Conservation (phyloP, 2,797 vertebrate species). For the Telmatherina bonti region DNA sequence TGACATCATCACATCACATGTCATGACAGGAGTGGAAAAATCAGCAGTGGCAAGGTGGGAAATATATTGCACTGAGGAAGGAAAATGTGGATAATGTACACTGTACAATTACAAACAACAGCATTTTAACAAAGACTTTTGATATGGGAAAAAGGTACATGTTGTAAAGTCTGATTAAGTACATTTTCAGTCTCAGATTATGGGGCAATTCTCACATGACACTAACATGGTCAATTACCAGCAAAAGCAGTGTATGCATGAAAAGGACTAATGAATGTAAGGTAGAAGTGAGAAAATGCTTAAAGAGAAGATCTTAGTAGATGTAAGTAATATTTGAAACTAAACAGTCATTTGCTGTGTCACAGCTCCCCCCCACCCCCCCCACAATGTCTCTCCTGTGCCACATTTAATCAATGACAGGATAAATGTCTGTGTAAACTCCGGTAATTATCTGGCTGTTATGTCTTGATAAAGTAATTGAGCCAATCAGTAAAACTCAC, state of each 20-base stretch:
- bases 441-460: slow-evolving; percentile 51
- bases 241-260: no score
- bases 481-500: slow-evolving; percentile 59
- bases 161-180: no score
- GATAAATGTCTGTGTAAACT: slow-evolving; percentile 39
- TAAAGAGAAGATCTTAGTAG: not conserved
- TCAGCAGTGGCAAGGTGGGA: no score
- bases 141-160: no score
- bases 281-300: not conserved
- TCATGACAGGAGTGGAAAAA: no score
- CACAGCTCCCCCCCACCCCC: not conserved
- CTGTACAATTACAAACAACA: no score
- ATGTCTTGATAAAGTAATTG: slow-evolving; percentile 61
- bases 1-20: not conserved
- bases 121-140: no score
- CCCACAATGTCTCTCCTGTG: slow-evolving; percentile 11
- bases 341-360: slow-evolving; percentile 2
- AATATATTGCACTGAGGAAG: no score
- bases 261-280: no score
- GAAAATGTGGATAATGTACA: no score
- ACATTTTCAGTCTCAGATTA: no score
- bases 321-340: not conserved
- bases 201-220: not conserved
- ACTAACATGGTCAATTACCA: no score
- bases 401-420: slow-evolving; percentile 26